Conservation (phyloP, 2,888 invertebrate species). For the Caenorhabditis sp. region DNA sequence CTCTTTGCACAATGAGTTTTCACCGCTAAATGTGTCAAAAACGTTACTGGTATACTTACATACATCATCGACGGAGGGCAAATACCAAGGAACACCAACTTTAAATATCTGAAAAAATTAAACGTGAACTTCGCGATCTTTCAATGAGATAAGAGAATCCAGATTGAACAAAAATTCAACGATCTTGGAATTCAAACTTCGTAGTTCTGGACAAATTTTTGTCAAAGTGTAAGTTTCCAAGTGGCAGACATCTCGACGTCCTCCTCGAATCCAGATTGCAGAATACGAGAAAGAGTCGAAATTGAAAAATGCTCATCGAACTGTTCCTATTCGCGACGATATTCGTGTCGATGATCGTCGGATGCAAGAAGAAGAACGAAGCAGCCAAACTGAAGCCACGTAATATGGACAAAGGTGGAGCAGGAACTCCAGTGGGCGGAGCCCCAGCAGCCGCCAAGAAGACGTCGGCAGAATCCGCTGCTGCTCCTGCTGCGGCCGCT, state of each 20-base stretch:
- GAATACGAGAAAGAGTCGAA: too few species aligned
- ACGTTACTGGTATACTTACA: conserved; percentile 4
- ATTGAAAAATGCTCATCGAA: conserved; percentile 35
- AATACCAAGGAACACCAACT: background rate
- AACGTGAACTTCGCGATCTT: background rate
- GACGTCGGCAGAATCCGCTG: too few species aligned
- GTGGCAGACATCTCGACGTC: too few species aligned
- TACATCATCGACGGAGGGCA: background rate
- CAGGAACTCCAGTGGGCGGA: background rate
- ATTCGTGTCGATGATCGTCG: conserved; percentile 21
- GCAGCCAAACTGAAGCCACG: conserved; percentile 55
- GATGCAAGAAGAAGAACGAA: conserved; percentile 53
- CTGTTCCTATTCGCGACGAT: conserved; percentile 17
- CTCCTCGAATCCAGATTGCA: background rate
- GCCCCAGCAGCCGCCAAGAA: too few species aligned
- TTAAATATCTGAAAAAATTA: background rate
- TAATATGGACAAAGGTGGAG: conserved; percentile 10
- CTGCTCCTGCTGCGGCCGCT: too few species aligned
- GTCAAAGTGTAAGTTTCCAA: too few species aligned
- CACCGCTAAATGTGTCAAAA: conserved; percentile 14
- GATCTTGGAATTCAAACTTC: background rate
- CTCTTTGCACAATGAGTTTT: conserved; percentile 9
- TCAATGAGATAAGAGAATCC: background rate
- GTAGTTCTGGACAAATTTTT: too few species aligned
- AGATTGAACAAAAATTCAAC: background rate